A percentile compares a stretch with the other conserved stretches of the same genome.
These are phyloP conservation scores for Zoanthus sansibaricus DNA, from an alignment of 92 coral and sea anemone genomes.

Conservation along the genomic window DNA sequence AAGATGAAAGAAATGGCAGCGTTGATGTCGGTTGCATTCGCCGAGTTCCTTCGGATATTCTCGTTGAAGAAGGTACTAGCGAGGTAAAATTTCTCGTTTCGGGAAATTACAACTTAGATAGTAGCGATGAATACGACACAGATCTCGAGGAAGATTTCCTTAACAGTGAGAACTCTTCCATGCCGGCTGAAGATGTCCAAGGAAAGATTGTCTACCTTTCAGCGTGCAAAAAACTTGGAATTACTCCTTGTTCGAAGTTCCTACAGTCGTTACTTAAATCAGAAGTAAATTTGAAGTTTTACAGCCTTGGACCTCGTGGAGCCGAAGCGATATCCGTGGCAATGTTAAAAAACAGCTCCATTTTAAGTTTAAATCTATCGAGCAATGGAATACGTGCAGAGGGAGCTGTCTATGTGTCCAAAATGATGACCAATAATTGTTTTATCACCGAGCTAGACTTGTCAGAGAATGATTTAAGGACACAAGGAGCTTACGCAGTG, in stretches of 20 bases:
- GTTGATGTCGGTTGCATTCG: conserved; percentile 80
- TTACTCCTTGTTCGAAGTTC: conserved; percentile 91
- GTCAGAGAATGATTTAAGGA: conserved; percentile 84
- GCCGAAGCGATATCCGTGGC: conserved; percentile 96
- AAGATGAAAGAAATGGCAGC: conserved; percentile 31
- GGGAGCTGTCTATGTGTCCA: conserved; percentile 92
- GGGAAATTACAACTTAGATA: conserved; percentile 42
- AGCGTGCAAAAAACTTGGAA: conserved; percentile 80
- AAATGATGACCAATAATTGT: conserved; percentile 93
- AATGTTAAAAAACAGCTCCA: conserved; percentile 79
- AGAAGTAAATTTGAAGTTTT: conserved; percentile 80
- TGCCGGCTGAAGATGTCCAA: conserved; percentile 55
- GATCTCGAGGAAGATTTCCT: conserved; percentile 75
- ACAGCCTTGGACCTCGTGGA: conserved; percentile 88
- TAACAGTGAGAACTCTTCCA: conserved; percentile 13
- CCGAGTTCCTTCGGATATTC: conserved; percentile 58
- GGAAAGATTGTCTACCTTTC: conserved; percentile 76
- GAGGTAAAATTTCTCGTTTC: conserved; percentile 40
- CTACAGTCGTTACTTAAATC: conserved; percentile 78
- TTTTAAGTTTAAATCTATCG: conserved; percentile 74
- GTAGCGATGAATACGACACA: conserved; percentile 94
- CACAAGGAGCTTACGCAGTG: conserved; percentile 97
- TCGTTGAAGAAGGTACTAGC: conserved; percentile 41
- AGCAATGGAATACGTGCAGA: conserved; percentile 86
- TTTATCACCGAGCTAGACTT: conserved; percentile 91